Conservation (phyloP, 2,113 vertebrate genomes). For the Steatornis caripensis region DNA sequence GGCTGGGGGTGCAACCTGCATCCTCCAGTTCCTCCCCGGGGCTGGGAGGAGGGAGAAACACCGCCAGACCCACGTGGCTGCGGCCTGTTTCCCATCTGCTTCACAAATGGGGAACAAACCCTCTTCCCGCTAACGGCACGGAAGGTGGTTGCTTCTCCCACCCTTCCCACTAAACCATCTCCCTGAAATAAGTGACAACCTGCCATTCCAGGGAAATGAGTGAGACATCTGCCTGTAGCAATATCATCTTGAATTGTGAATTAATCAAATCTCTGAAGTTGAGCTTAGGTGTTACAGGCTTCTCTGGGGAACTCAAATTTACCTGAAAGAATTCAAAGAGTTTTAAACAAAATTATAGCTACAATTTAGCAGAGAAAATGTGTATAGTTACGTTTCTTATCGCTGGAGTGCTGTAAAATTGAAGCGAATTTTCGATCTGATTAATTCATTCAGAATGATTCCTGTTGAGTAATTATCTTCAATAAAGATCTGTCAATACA, state of each 20-base stretch:
- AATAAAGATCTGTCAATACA: conserved; percentile 56
- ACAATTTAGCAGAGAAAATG: conserved; percentile 6
- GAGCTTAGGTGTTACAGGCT: conserved; percentile 58
- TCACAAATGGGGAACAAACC: neutral
- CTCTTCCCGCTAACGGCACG: neutral
- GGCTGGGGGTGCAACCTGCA: neutral
- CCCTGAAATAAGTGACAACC: neutral
- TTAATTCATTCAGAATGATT: conserved; percentile 64
- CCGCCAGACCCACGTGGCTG: fast-evolving
- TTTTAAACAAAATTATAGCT: conserved; percentile 37
- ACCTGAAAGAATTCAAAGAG: conserved; percentile 40
- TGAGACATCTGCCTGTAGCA: neutral
- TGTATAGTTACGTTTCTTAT: neutral
- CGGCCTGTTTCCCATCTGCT: fast-evolving
- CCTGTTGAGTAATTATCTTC: conserved; percentile 61
- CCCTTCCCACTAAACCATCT: neutral
- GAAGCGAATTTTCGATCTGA: conserved; percentile 1
- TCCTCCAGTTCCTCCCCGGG: neutral
- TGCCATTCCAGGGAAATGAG: neutral
- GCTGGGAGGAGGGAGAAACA: neutral
- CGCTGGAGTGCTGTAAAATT: conserved; percentile 40
- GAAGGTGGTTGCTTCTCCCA: neutral
- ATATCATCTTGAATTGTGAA: conserved; percentile 3
- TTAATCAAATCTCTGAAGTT: conserved; percentile 42
- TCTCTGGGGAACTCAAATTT: conserved; percentile 57